Evolutionary conservation across 2,113 vertebrate species (phyloP), one percentile per base, ranked within the genome.

Genomic region (Eira barbara): DNA sequence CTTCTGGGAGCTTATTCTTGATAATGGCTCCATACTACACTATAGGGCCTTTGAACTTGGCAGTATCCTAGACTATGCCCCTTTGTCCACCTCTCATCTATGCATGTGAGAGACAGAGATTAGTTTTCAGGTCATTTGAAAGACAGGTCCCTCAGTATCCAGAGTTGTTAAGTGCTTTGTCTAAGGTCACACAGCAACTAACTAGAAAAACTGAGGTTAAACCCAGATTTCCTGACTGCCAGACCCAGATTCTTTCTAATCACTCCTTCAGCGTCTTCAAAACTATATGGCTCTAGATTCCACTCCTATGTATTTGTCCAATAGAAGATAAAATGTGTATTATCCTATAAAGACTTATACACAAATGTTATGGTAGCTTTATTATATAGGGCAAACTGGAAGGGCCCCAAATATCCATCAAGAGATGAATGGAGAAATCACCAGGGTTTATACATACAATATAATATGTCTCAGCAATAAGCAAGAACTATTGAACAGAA

Each of bases 181-280:
- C 92, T 97, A 83, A 95, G 73, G 94, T 96, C 87, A 92, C 89
- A 97, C 20, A 93, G 89, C 82, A 88, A 96, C 45, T 91, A 95
- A 96, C 84, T 86, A 89, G 86, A 93, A 97, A 97, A 98, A 74
- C 76, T 61, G 55, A 94, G 89, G 96, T 93, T 97, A 95, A 97
- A 97, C 17, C 85, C 82, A 95, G 79, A 97, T 86, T 88, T 97
- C 63, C 89, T 93, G 57, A 89, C 36, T 94, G 71, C n/a, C 59
- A 97, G 78, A 45, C 34, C 73, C 82, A 84, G 91, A 90, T 88
- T 94, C 73, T 95, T 95, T 91, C 90, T 36, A 89, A 61, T 90
- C 82, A 97, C 11, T 71, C 42, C 80, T 95, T n/a, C 6, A 59
- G 61, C 82, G 92, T 96, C 93, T 89, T 97, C 91, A 95, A 93